Evolutionary conservation across 2,888 invertebrate genomes (phyloP).

Genomic region (Micropterix aruncella): DNA sequence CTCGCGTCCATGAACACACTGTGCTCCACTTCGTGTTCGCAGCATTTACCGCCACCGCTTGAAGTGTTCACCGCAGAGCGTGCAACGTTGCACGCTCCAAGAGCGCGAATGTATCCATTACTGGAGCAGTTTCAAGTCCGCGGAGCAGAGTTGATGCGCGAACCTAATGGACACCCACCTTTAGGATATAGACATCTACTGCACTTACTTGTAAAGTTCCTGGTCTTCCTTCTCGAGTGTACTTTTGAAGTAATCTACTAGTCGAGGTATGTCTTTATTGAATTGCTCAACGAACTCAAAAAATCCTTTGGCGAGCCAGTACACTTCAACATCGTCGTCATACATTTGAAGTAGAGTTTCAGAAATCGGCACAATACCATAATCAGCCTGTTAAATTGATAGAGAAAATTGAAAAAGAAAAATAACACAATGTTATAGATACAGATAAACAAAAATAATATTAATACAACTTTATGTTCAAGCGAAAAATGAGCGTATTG

Average conservation of each 20-base stretch:
- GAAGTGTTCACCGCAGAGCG: too few species aligned
- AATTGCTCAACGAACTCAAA: slow-evolving; percentile 53
- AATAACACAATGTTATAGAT: slow-evolving; percentile 11
- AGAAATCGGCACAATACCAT: slow-evolving; percentile 48
- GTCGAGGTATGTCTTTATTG: slow-evolving; percentile 45
- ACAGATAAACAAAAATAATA: background rate
- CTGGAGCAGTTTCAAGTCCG: too few species aligned
- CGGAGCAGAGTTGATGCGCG: too few species aligned
- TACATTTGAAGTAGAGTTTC: slow-evolving; percentile 56
- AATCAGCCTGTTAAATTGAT: slow-evolving; percentile 28
- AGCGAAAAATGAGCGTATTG: too few species aligned
- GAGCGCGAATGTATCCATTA: too few species aligned
- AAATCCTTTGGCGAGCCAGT: slow-evolving; percentile 71
- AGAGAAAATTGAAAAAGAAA: too few species aligned
- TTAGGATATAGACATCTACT: too few species aligned
- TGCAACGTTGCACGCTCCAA: too few species aligned
- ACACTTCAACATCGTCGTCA: slow-evolving; percentile 62
- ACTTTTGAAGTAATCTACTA: slow-evolving; percentile 50
- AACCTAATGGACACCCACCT: too few species aligned
- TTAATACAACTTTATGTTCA: background rate
- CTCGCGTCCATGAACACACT: too few species aligned
- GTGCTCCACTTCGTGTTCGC: too few species aligned
- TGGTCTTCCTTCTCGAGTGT: slow-evolving; percentile 68
- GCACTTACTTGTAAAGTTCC: slow-evolving; percentile 46
- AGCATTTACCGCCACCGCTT: too few species aligned